Percentiles rank a stretch among this genome's conserved stretches.
Evolutionary conservation across 2,113 vertebrate genomes (phyloP).

Genomic region (Hoplias malabaricus): DNA sequence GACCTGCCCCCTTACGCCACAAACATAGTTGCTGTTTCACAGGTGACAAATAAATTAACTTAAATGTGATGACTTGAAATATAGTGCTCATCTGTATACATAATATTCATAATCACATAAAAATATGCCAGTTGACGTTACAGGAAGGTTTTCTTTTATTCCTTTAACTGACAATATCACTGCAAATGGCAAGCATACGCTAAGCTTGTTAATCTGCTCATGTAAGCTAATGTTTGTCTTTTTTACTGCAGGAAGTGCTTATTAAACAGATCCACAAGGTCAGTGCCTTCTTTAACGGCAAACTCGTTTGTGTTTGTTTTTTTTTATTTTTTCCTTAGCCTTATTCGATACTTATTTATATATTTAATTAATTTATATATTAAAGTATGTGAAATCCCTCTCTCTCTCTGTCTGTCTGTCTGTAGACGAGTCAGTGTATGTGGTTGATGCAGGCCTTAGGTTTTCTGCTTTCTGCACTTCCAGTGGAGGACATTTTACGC

Average conservation of each 20-base stretch:
- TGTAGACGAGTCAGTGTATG: slow-evolving; percentile 98
- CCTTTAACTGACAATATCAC: not conserved
- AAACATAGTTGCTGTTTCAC: slow-evolving; percentile 97
- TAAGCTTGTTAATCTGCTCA: not conserved
- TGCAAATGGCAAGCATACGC: not conserved
- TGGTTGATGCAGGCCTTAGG: slow-evolving; percentile 99
- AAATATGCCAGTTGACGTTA: no score
- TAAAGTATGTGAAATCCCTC: no score
- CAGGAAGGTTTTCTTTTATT: not conserved
- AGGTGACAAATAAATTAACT: slow-evolving; percentile 72
- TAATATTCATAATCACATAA: not conserved
- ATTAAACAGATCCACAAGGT: slow-evolving; percentile 99
- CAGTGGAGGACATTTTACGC: slow-evolving; percentile 95
- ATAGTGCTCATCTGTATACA: no score
- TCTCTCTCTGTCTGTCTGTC: slow-evolving; percentile 3
- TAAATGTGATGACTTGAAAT: no score
- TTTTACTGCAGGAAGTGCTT: slow-evolving; percentile 85
- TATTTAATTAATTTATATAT: no score
- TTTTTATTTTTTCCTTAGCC: not conserved
- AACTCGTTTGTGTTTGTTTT: not conserved
- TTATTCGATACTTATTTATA: not conserved
- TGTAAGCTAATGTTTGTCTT: not conserved
- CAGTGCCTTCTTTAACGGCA: slow-evolving; percentile 48
- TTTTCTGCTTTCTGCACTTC: slow-evolving; percentile 94
- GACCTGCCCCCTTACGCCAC: slow-evolving; percentile 93